A percentile compares a stretch with the other conserved stretches of the same genome.
Conservation (phyloP, 2,888 invertebrate species). For the Smittia aterrima region DNA sequence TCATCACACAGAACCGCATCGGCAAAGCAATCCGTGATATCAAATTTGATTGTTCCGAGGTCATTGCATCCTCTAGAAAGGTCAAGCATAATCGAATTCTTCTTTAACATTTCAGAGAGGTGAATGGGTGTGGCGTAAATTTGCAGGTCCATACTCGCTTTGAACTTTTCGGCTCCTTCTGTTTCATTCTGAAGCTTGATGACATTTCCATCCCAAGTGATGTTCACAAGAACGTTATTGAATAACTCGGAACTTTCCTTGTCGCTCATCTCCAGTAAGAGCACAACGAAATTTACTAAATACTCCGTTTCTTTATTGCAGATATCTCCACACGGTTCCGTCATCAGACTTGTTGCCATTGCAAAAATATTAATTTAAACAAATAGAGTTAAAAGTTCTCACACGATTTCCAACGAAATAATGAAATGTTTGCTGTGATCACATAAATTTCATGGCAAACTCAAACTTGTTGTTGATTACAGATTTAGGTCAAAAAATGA, state of each 20-base stretch:
- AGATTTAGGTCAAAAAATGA: no score
- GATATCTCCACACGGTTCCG: background rate
- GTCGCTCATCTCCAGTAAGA: background rate
- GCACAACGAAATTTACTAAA: background rate
- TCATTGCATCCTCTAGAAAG: background rate
- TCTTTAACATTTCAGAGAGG: background rate
- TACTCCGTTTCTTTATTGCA: constrained; percentile 3
- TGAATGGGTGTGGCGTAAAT: background rate
- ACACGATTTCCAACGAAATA: no score
- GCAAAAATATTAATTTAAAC: background rate
- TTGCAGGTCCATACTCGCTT: background rate
- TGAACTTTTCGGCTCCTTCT: background rate
- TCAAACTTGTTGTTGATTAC: no score
- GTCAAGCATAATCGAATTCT: constrained; percentile 25
- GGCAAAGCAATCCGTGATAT: background rate
- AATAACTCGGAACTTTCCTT: background rate
- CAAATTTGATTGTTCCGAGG: background rate
- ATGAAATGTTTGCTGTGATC: no score
- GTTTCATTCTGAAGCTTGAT: background rate
- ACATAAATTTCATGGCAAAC: no score
- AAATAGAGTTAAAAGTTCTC: no score
- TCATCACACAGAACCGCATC: constrained; percentile 3
- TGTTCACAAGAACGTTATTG: background rate
- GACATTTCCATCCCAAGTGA: constrained; percentile 37
- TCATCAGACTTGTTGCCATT: background rate